Conservation (phyloP, 2,113 vertebrate genomes). For the Sus scrofa region DNA sequence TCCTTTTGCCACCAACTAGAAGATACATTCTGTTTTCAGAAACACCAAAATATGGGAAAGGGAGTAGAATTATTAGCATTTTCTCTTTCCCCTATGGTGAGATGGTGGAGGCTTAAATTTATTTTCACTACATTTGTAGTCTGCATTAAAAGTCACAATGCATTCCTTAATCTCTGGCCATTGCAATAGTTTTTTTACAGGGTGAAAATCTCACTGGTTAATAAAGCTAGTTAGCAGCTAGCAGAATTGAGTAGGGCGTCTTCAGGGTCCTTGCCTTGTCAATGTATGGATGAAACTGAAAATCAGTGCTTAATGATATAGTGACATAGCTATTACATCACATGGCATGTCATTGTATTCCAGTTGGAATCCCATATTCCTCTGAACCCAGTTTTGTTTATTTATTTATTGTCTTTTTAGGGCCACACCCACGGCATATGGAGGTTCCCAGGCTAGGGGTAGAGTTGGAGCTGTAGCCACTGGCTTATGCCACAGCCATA, state of each 20-base stretch:
- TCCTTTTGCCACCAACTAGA: neutral
- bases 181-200: neutral
- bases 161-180: neutral
- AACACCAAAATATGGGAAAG: neutral
- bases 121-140: neutral
- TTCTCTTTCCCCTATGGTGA: neutral
- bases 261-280: neutral
- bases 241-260: neutral
- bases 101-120: neutral
- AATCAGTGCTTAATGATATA: neutral
- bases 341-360: neutral
- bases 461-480: too few relatives aligned
- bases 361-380: neutral
- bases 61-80: neutral
- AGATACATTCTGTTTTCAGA: neutral
- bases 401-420: too few relatives aligned
- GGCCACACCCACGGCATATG: too few relatives aligned
- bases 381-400: neutral
- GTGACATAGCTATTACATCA: neutral
- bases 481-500: too few relatives aligned
- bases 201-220: neutral
- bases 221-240: neutral
- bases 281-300: neutral
- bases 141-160: neutral
- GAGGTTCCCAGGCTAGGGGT: too few relatives aligned